Base-by-base conservation (phyloP, 2,797 vertebrate species). In the Strix occidentalis region DNA sequence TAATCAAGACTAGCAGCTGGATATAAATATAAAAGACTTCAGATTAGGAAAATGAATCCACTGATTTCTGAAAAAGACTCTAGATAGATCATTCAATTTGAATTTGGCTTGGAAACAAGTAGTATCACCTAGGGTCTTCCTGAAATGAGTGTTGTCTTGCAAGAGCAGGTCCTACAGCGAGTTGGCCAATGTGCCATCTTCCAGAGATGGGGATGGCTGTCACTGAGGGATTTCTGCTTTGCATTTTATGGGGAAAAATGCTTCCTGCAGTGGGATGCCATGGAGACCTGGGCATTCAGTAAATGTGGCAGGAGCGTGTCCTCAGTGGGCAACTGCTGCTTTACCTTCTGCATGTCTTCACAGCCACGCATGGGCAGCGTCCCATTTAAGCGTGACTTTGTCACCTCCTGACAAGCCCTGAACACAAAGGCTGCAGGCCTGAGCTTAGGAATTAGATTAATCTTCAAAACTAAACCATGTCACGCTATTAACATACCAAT, bases 361-460 rank as follows among this genome's bases (percentile, higher is more conserved):
- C 51, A 91, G 70, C 64, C 48, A 45, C 0, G 1, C 17, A 9
- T 2, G 6, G n/a, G 24, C 66, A n/a, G 15, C 16, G 53, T 54
- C 72, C 56, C 6, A 0, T 33, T 64, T 2, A 1, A 41, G 29
- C 0, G 1, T 48, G 56, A 69, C 26, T 68, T 69, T 64, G 19
- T 48, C 63, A 64, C 45, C 50, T 74, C 56, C 45, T 46, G 50
- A 46, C 43, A 57, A 64, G 51, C n/a, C 29, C 50, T 58, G 45
- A 53, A 35, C n/a, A 12, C 26, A 25, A 41, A 85, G 23, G 13
- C 45, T 43, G 26, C 26, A 63, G 69, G 23, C 9, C 1, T 33
- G 16, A 89, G 14, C 2, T 85, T 43, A 21, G 57, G 23, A 35
- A 37, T 17, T 28, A 35, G 39, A 17, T 80, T 76, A 1, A 35